phyloP scores from a whole-genome alignment of 2,888 invertebrate species.

The Thecocarcelia acutangulata region DNA sequence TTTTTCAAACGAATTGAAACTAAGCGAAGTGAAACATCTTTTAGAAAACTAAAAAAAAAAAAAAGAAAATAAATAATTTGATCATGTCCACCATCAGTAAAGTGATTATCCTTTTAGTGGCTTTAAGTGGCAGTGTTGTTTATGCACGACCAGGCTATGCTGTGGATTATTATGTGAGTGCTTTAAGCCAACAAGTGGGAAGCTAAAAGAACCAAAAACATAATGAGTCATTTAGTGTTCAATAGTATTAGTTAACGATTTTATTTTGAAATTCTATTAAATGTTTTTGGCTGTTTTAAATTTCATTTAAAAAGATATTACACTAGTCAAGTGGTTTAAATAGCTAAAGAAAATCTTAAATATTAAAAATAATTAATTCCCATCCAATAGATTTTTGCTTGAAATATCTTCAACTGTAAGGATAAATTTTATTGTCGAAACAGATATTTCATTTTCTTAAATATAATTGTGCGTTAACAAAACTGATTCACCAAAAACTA shows the following conservation, averaged over 20 bases:
- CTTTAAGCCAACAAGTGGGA: not conserved
- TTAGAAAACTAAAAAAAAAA: constrained; percentile 10
- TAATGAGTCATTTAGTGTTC: no score
- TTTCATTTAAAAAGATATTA: no score
- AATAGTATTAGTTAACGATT: not conserved
- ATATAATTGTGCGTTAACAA: no score
- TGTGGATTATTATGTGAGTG: constrained; percentile 85
- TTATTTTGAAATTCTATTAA: no score
- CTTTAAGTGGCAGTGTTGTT: constrained; percentile 76
- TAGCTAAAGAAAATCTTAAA: no score
- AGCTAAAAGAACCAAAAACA: not conserved
- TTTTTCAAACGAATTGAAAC: not conserved
- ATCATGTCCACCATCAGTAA: constrained; percentile 77
- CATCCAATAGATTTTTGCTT: no score
- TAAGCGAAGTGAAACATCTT: constrained; percentile 23
- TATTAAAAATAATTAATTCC: no score
- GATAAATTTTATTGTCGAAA: not conserved
- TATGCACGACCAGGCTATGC: constrained; percentile 82
- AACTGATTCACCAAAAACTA: no score
- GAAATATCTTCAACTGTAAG: no score
- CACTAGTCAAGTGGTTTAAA: no score
- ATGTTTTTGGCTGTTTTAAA: no score
- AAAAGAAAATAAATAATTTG: not conserved
- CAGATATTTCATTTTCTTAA: no score
- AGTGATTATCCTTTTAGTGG: constrained; percentile 76